Evolutionary conservation across 2,113 vertebrate genomes (phyloP), one percentile per base, ranked within the genome.

Genomic region (Emydura subglobosa): DNA sequence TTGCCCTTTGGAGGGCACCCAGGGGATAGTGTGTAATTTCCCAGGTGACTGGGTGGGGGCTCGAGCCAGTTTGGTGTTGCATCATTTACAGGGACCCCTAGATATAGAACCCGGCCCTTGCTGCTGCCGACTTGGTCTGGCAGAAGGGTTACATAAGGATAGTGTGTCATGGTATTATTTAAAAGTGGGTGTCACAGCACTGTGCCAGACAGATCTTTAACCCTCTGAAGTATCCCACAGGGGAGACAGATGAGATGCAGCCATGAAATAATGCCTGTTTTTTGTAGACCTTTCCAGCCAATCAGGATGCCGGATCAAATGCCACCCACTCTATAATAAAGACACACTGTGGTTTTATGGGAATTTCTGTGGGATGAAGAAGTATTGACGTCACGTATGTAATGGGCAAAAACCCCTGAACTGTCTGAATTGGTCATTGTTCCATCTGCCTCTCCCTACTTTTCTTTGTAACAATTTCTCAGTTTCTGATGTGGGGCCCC

Each of bases 301-400:
- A 19, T 3, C 83, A 87, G 84, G 84, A 51, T 74, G 55, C 76
- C 57, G 12, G 16, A n/a, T 83, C 82, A 16, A 86, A 68, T 44
- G 54, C 97, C 96, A 94, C 97, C 93, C 97, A 51, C 92, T 90
- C 1, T 0, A 6, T 54, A 55, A 96, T 92, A 92, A 96, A 96
- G 95, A 88, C 90, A 54, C 89, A 39, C 51, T 91, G 55, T 88
- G 91, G 91, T 85, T 93, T 89, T 82, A 42, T 83, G 85, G 93
- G 89, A 92, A 91, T 31, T 76, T 90, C 87, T 55, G 85, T 29
- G 81, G 47, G 65, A 95, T 93, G 42, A 85, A 78, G 95, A 85
- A 86, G 80, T 83, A 83, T 91, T 92, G 94, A 96, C 5, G 51
- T 53, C 51, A 53, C 14, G 0, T 90, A 89, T 81, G 92, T 2